Base-by-base conservation (phyloP, 2,113 vertebrate genomes). In the Corvus hawaiiensis region DNA sequence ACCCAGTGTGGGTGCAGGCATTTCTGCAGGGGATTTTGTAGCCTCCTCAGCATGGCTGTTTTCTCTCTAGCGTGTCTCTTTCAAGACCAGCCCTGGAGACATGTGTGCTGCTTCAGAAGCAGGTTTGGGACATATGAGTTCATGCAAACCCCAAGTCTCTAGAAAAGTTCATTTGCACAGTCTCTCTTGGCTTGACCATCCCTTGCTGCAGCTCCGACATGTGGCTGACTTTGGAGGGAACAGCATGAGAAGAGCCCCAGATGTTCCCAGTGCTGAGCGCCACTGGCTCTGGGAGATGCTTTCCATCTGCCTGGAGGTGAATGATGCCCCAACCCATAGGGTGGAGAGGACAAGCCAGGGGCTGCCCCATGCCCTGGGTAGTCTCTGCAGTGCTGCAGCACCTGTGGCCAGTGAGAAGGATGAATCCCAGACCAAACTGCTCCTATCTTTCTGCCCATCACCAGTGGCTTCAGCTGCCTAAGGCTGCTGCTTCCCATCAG, bases 261-360 rank as follows among this genome's bases (percentile, higher is more conserved):
- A 54, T 56, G n/a, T 79, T 83, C 63, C 58, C 56, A 63, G 52
- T 1, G 2, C 41, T 44, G 59, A 93, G 54, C 37, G 61, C 54
- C 62, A 33, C 35, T 0, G 0, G 18, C 44, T 52, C 49, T 0
- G 0, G 59, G 54, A 87, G 18, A 15, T 21, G 32, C 51, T 84
- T 91, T 87, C 69, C 9, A 1, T 37, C 81, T 16, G 3, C 46
- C 46, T 8, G 2, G 2, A 56, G n/a, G 16, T 52, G n/a, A 84
- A 11, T 0, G 0, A 18, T 48, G 16, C 16, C 44, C 49, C 3
- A 2, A 1, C 2, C 35, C 2, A 0, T 24, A 24, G 30, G 23
- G n/a, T 3, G 4, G 32, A 87, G 43, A 46, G 39, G 19, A 62
- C 35, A 33, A 61, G 11, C 20, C 4, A 4, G 16, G 30, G 68